Base-by-base conservation (phyloP, 2,888 invertebrate genomes). In the Spilarctia lutea region DNA sequence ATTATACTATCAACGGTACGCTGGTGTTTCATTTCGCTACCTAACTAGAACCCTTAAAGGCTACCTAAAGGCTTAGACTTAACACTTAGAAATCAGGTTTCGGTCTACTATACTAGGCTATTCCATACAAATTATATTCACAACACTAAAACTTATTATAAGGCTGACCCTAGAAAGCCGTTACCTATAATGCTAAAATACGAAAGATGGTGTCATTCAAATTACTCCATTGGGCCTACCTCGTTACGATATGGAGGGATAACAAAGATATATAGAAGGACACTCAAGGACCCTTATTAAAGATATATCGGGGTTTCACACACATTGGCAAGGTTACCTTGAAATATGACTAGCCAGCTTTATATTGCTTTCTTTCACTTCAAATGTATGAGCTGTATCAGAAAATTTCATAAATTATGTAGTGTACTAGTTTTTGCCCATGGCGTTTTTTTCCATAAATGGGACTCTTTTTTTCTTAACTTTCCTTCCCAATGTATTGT, bases 271-370 rank as follows among this genome's bases (percentile, higher is more conserved):
- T 78, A 76, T 77, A 71, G 71, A 73, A 79, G 78, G 84, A 72
- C 73, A 74, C 71, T 74, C 66, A 79, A 80, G 84, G 71, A 79
- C 84, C 77, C 82, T 82, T 85, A 85, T 80, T 84, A 77, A 82
- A 81, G 75, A 85, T 82, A 84, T 85, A 84, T 84, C 73, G 74
- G 79, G 84, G 84, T 76, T 42, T 73, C 76, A 66, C 63, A 82
- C 77, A 78, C 68, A 77, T 39, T 67, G 73, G 60, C 79, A 75
- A 73, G 73, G 74, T 74, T 66, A 30, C 69, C 72, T 72, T 80
- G 84, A 84, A 82, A 76, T 83, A 83, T 73, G 74, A 72, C 71
- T 74, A 45, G 30, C 73, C 75, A 52, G 69, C 65, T 75, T 16
- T 30, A 0, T 16, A 63, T n/a, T 1, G 3, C 27, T 27, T 60